phyloP scores from a whole-genome alignment of 2,888 invertebrate genomes.

The Acholoe squamosa region DNA sequence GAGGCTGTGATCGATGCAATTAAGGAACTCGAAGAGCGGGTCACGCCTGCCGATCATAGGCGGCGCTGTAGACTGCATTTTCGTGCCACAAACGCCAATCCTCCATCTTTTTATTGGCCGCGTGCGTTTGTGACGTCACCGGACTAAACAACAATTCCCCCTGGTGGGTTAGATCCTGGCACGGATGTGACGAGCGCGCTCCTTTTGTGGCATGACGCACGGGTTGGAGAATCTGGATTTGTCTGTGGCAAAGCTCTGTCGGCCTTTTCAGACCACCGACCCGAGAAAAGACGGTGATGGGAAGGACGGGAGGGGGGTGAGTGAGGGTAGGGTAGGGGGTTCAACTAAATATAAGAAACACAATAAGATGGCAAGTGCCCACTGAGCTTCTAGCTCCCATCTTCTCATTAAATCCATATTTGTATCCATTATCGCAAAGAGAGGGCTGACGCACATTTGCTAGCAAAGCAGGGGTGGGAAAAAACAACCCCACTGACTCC shows the following conservation, averaged over 20 bases:
- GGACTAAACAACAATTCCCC: constrained; percentile 28
- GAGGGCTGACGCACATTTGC: constrained; percentile 6
- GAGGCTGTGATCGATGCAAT: background rate
- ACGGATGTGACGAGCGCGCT: background rate
- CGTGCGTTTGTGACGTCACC: constrained; percentile 10
- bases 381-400: constrained; percentile 9
- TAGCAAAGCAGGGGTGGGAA: constrained; percentile 18
- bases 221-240: constrained; percentile 14
- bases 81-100: background rate
- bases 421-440: constrained; percentile 40
- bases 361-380: constrained; percentile 38
- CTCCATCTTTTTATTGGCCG: background rate
- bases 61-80: background rate
- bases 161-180: background rate
- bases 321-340: background rate
- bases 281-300: background rate
- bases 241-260: background rate
- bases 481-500: background rate
- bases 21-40: constrained; percentile 19
- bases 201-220: constrained; percentile 33
- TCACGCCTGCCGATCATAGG: constrained; percentile 25
- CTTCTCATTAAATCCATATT: constrained; percentile 30
- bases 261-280: background rate
- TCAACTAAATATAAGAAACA: constrained; percentile 26
- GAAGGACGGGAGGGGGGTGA: background rate